Base-by-base conservation (phyloP, 2,797 vertebrate species). In the Micromesistius poutassou region DNA sequence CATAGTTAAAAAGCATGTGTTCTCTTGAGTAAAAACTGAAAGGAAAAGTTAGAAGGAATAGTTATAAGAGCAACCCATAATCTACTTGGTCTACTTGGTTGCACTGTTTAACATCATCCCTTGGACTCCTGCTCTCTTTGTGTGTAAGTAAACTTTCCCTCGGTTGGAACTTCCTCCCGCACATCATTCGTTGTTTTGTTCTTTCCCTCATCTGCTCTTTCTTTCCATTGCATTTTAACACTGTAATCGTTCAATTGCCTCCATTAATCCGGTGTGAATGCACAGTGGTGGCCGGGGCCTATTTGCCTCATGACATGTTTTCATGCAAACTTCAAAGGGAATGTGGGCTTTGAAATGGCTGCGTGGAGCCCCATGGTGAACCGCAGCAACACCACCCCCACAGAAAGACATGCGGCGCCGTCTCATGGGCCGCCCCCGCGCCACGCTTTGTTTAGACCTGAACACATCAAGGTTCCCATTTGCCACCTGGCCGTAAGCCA, bases 271-370 rank as follows among this genome's bases (percentile, higher is more conserved):
- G 7, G 25, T 71, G 76, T 79, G 75, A 74, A 74, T 77, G 79
- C 80, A 79, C 85, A 31, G 81, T 81, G 80, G 79, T 76, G 78
- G 75, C 74, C 55, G 78, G n/a, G 62, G 10, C 85, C 79, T 70
- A 71, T 84, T 87, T 89, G 87, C 88, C 76, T 75, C 25, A 46
- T 81, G 85, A 87, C 87, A 87, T 68, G 84, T 86, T 83, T 82
- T 84, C 81, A 87, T 82, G 82, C 78, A 78, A 82, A 83, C 86
- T 87, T 92, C 88, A 91, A 90, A 90, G 31, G 87, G 80, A 79
- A 81, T 76, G 77, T 35, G 74, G 73, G 81, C 82, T 76, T 90
- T 72, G 87, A 86, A 92, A 88, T 16, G 87, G 83, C 30, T 30
- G 55, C 72, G 84, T 84, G 30, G 84, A 83, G 83, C 87, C 85